Percentiles rank a stretch among this genome's conserved stretches.
phyloP scores from a whole-genome alignment of 1,140 invertebrate genomes.

The Leptoteleia sp. region DNA sequence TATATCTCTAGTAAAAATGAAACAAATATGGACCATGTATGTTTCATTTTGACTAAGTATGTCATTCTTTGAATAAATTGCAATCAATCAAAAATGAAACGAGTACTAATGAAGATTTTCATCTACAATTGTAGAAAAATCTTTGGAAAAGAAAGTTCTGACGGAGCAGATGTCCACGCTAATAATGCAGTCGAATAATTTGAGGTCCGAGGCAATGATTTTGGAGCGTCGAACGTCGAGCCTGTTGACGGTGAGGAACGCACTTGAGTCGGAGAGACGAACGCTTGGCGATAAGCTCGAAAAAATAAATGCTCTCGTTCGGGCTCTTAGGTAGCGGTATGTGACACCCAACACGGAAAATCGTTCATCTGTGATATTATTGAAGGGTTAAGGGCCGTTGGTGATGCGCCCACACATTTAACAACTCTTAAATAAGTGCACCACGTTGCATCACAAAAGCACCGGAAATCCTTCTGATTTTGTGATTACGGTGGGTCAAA shows the following conservation, averaged over 20 bases:
- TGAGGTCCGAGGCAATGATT: conserved; percentile 74
- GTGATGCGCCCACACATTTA: conserved; percentile 64
- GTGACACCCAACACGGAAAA: conserved; percentile 79
- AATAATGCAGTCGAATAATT: conserved; percentile 70
- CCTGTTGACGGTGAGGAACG: conserved; percentile 70
- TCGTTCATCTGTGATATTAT: conserved; percentile 81
- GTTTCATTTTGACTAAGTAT: too few relatives aligned
- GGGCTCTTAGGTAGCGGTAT: conserved; percentile 77
- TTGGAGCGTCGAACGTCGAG: conserved; percentile 73
- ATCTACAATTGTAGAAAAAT: conserved; percentile 75
- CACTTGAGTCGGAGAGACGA: conserved; percentile 74
- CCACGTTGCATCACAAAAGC: conserved; percentile 32
- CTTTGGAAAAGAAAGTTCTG: conserved; percentile 73
- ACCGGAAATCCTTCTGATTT: conserved; percentile 26
- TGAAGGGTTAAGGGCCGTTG: conserved; percentile 79
- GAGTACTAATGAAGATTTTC: too few relatives aligned
- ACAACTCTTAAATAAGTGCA: conserved; percentile 68
- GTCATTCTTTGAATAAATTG: too few relatives aligned
- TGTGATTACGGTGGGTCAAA: not conserved
- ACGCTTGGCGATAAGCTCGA: conserved; percentile 75
- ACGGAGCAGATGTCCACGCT: conserved; percentile 73
- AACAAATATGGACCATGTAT: too few relatives aligned
- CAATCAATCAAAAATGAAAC: too few relatives aligned
- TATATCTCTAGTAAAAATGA: too few relatives aligned
- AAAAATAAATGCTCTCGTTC: conserved; percentile 75